Evolutionary conservation across 2,888 invertebrate genomes (phyloP), one percentile per base, ranked within the genome.

Genomic region (Hirtodrosophila alboralis): DNA sequence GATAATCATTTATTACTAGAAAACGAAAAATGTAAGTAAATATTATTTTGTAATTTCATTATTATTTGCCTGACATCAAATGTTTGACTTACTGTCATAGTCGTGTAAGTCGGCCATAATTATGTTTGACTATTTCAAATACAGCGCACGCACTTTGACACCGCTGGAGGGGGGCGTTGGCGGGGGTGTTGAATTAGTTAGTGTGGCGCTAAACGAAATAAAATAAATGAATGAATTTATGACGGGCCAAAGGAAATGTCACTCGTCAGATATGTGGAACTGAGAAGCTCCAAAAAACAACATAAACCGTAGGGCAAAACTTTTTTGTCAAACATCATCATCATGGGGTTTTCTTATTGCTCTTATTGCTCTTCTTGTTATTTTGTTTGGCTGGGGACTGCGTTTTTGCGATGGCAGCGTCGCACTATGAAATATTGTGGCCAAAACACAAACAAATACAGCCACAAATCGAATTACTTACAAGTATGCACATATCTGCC

Each of bases 141-240:
- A 47, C 80, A 76, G 16, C 59, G 44, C 86, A 85, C 84, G 79
- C 86, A 83, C 68, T 79, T 66, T 62, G 58, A 49, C 52, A 65
- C 18, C 45, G 26, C 31, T 12, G 21, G 8, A 10, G 12, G n/a
- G 18, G 4, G 27, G 7, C 1, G 37, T 12, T 16, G 14, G 30
- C 10, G 44, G 26, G 26, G 30, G n/a, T 16, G 45, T 7, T 31
- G 21, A 34, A 47, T 56, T 64, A 78, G 75, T 74, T 84, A 71
- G 80, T 61, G 48, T 60, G 57, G 59, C 64, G 75, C 66, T 83
- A 79, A 79, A 75, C 75, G 80, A 69, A 83, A 77, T 72, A 75
- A 83, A 68, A 83, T 79, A 83, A 83, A 83, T 75, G 86, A 85
- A 85, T 83, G 79, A 78, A 64, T 71, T 65, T 75, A 65, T 70